Evolutionary conservation across 2,113 vertebrate species (phyloP).

Genomic region (Ciconia boyciana): DNA sequence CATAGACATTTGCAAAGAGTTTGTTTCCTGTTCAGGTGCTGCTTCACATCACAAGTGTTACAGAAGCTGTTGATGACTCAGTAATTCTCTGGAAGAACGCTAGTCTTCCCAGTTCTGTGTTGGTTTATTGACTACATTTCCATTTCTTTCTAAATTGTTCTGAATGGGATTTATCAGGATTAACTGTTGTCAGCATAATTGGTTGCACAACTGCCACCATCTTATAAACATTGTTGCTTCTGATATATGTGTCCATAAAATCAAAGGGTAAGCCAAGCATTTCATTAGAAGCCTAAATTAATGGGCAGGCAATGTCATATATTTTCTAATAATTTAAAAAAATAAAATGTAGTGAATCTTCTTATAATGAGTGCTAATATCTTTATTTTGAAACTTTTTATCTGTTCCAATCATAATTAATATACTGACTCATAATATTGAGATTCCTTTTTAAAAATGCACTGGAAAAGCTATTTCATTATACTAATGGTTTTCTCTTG

Average conservation of each 20-base stretch:
- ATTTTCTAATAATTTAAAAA: not conserved
- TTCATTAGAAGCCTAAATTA: not conserved
- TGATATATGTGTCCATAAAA: not conserved
- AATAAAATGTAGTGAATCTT: not conserved
- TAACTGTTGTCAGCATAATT: not conserved
- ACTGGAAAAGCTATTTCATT: slow-evolving; percentile 9
- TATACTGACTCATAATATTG: not conserved
- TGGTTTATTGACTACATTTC: not conserved
- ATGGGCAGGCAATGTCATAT: not conserved
- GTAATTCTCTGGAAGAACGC: not conserved
- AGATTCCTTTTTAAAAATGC: not conserved
- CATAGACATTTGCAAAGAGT: not conserved
- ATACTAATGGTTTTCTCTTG: not conserved
- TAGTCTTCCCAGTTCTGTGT: not conserved
- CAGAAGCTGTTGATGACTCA: not conserved
- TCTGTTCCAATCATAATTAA: slow-evolving; percentile 34
- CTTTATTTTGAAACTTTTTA: slow-evolving; percentile 22
- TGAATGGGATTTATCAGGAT: not conserved
- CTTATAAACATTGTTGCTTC: not conserved
- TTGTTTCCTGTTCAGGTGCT: not conserved
- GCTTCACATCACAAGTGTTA: not conserved
- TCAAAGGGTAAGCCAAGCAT: not conserved
- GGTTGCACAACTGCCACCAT: not conserved
- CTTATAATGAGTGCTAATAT: not conserved
- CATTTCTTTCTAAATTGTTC: not conserved